phyloP scores from a whole-genome alignment of 2,888 invertebrate species.

The Branchipolynoe longqiensis region DNA sequence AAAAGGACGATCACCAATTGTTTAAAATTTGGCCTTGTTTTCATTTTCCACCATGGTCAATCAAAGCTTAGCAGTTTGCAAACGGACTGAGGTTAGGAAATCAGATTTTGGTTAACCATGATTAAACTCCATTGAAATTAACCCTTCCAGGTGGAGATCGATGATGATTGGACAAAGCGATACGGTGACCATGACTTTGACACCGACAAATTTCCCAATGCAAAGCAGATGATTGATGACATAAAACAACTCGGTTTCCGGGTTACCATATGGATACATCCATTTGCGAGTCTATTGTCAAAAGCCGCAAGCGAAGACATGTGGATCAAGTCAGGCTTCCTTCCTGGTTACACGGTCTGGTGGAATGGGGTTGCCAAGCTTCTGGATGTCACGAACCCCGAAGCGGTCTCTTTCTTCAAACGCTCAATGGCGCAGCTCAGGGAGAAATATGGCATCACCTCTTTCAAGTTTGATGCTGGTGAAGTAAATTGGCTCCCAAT shows the following conservation, averaged over 20 bases:
- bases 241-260: conserved; percentile 87
- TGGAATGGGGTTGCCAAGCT: conserved; percentile 88
- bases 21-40: too few species aligned
- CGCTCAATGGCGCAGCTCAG: conserved; percentile 87
- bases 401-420: conserved; percentile 88
- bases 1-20: too few species aligned
- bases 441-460: conserved; percentile 88
- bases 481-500: conserved; percentile 72
- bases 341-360: conserved; percentile 84
- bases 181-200: conserved; percentile 91
- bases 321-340: conserved; percentile 40
- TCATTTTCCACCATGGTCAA: too few species aligned
- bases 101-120: too few species aligned
- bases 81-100: too few species aligned
- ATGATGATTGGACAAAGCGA: conserved; percentile 91
- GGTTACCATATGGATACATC: conserved; percentile 87
- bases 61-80: too few species aligned
- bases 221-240: conserved; percentile 77
- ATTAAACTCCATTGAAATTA: too few species aligned
- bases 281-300: conserved; percentile 88
- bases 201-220: conserved; percentile 85
- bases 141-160: conserved; percentile 85
- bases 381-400: conserved; percentile 93
- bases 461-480: conserved; percentile 92
- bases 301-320: conserved; percentile 87